Base-by-base conservation (phyloP, 2,888 invertebrate species). In the Melikaiella ostensackeni region DNA sequence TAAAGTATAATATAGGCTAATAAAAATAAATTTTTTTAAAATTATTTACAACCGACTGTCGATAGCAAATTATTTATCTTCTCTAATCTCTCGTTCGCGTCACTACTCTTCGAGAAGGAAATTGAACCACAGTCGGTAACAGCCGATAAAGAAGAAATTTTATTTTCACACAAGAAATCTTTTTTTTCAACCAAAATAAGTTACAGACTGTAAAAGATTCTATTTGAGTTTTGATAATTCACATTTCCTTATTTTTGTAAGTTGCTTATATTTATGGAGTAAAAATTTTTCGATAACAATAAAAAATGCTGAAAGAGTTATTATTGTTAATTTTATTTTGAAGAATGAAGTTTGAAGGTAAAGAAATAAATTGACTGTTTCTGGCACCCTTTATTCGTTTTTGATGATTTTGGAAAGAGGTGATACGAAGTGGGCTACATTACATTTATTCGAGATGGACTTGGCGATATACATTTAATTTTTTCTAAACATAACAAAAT, bases 401-500 rank as follows among this genome's bases (percentile, higher is more conserved):
- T 70, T 30, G 19, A 66, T 42, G 46, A 27, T 24, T 70, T 70
- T n/a, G 24, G 19, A 27, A 50, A 46, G 66, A 46, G 42, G 5
- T 70, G 42, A 8, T 70, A 46, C 30, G 66, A 70, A 46, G 30
- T 46, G 27, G 50, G 66, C 46, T 70, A 70, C 66, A 9, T 70
- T 70, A 64, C 46, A 70, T 46, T 46, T 70, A 24, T 70, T 46
- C 50, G 46, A 70, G 46, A 70, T 70, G 66, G 19, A 42, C 27
- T 70, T 70, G 66, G 13, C 30, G 42, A 46, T 46, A 70, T 70
- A 70, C 66, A 70, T 70, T 46, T 27, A 46, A 70, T 70, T 70
- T 70, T 27, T 57, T 64, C 46, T 27, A 70, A 66, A 70, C 66
- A 70, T 70, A 70, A 46, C 42, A 70, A 70, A 70, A 70, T 30